Percentiles rank a stretch among this genome's conserved stretches.
Conservation (phyloP, 1,140 invertebrate genomes). For the Nomia melanderi region DNA sequence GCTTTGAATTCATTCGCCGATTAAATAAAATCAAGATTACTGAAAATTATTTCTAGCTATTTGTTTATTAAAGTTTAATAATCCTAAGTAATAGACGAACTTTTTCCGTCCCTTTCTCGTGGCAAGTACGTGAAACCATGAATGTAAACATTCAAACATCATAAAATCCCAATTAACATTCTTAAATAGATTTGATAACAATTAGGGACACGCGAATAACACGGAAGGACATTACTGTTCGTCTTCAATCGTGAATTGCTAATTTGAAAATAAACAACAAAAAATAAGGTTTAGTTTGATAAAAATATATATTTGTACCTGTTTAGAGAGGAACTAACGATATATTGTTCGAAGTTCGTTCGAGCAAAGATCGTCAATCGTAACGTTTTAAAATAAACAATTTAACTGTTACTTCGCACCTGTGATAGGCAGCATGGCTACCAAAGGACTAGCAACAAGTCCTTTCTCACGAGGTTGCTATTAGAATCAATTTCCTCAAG, state of each 20-base stretch:
- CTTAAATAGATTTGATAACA: background rate
- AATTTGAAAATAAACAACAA: background rate
- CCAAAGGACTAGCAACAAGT: conserved; percentile 37
- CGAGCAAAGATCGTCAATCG: background rate
- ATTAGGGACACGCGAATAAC: background rate
- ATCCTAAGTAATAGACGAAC: too few relatives aligned
- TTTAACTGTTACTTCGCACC: conserved; percentile 8
- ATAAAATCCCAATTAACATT: background rate
- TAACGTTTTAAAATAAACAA: background rate
- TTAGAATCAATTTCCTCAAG: conserved; percentile 15
- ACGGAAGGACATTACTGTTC: background rate
- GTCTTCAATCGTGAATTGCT: background rate
- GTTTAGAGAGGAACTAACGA: background rate
- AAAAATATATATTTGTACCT: conserved; percentile 16
- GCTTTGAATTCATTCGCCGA: background rate
- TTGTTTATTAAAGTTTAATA: too few relatives aligned
- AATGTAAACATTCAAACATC: background rate
- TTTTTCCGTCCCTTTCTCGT: too few relatives aligned
- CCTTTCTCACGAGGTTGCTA: background rate
- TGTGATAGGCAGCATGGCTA: conserved; percentile 3
- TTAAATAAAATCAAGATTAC: background rate
- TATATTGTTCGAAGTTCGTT: background rate
- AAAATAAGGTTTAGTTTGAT: background rate
- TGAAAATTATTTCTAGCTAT: too few relatives aligned
- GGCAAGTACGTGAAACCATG: too few relatives aligned